These are phyloP conservation scores for Conger conger DNA, from an alignment of 2,113 vertebrate genomes.

Conservation along the genomic window DNA sequence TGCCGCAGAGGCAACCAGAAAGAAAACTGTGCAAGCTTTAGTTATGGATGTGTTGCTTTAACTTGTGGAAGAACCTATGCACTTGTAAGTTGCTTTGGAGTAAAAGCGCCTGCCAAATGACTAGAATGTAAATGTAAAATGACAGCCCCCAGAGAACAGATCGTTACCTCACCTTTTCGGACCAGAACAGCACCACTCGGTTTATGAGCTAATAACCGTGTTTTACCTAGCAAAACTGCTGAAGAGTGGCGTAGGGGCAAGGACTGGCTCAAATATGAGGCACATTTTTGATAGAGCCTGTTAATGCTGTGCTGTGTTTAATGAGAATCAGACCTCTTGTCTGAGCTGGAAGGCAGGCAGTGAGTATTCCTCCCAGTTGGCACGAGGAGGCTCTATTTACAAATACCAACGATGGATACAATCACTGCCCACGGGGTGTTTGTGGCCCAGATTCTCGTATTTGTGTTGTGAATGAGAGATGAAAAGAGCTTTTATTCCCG, in stretches of 20 bases:
- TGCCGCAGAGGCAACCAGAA: not conserved
- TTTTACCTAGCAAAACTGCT: not conserved
- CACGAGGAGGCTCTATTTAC: slow-evolving; percentile 68
- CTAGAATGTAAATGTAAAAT: too few species aligned
- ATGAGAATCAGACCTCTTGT: not conserved
- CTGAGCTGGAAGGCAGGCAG: slow-evolving; percentile 18
- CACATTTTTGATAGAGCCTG: not conserved
- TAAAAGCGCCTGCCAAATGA: too few species aligned
- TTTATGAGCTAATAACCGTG: not conserved
- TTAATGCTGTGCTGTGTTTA: not conserved
- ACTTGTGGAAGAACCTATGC: too few species aligned
- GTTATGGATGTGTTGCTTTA: too few species aligned
- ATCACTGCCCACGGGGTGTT: slow-evolving; percentile 62
- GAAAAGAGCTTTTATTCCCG: slow-evolving; percentile 40
- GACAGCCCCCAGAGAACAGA: not conserved
- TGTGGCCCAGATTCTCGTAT: slow-evolving; percentile 68
- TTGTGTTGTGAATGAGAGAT: slow-evolving; percentile 49
- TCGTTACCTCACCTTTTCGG: not conserved
- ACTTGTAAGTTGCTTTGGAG: too few species aligned
- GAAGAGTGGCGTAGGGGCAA: not conserved
- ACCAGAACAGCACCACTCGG: not conserved
- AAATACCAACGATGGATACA: slow-evolving; percentile 59
- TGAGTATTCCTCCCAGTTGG: slow-evolving; percentile 64
- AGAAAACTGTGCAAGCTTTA: slow-evolving; percentile 15
- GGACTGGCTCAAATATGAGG: not conserved